Percentiles rank a stretch among this genome's conserved stretches.
phyloP scores from a whole-genome alignment of 23 tunicate genomes.

The Halocynthia roretzi region DNA sequence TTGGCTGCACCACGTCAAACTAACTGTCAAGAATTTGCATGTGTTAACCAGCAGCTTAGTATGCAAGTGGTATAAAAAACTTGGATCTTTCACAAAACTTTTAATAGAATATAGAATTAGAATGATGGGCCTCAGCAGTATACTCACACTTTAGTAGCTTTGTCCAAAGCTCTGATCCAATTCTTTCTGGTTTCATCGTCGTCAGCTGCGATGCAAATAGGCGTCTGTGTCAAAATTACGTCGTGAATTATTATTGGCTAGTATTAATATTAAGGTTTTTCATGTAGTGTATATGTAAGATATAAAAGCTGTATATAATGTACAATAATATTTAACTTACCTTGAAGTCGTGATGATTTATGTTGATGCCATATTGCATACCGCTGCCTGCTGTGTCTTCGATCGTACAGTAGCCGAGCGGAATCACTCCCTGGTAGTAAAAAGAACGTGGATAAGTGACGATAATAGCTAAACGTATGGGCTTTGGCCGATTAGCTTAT shows the following conservation, averaged over 20 bases:
- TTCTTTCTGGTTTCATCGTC: conserved; percentile 26
- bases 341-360: conserved; percentile 28
- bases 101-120: no score
- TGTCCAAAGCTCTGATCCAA: conserved; percentile 46
- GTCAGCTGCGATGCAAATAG: conserved; percentile 45
- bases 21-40: no score
- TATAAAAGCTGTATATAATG: not conserved
- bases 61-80: no score
- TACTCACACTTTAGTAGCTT: conserved; percentile 54
- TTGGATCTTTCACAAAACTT: no score
- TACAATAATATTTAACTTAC: not conserved
- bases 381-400: conserved; percentile 38
- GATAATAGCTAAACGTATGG: not conserved
- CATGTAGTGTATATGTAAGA: not conserved
- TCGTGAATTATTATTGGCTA: no score
- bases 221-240: conserved; percentile 5
- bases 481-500: no score
- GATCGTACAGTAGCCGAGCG: conserved; percentile 45
- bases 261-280: no score
- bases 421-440: conserved; percentile 39
- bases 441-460: not conserved
- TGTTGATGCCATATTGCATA: conserved; percentile 37
- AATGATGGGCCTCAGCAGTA: no score
- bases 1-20: no score
- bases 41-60: no score